phyloP scores from a whole-genome alignment of 2,888 invertebrate genomes.

The Drosophila subquinaria region DNA sequence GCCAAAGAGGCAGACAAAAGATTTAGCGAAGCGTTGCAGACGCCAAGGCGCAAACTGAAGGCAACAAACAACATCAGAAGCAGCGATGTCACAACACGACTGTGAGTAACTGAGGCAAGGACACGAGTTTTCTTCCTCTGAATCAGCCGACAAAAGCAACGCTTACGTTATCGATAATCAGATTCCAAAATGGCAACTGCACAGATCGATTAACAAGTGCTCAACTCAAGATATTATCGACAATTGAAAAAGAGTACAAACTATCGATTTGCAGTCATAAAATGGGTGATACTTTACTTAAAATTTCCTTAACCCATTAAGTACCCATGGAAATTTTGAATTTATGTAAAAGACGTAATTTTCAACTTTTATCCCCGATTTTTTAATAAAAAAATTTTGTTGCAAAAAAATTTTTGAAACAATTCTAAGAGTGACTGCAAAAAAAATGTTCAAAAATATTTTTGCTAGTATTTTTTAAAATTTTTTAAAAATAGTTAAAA shows the following conservation, averaged over 20 bases:
- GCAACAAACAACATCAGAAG: constrained; percentile 7
- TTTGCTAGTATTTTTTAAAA: no score
- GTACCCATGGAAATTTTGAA: no score
- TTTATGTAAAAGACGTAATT: no score
- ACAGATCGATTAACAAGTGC: not conserved
- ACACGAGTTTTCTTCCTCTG: constrained; percentile 8
- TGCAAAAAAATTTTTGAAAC: no score
- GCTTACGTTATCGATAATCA: constrained; percentile 29
- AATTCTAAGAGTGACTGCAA: no score
- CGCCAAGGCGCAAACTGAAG: constrained; percentile 36
- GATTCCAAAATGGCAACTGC: not conserved
- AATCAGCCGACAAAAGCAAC: constrained; percentile 29
- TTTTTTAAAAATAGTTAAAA: no score
- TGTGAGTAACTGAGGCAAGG: constrained; percentile 13
- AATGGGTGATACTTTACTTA: no score
- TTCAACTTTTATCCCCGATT: no score
- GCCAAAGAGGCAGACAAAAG: constrained; percentile 60
- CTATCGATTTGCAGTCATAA: not conserved
- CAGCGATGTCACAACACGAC: constrained; percentile 25
- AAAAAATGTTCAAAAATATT: no score
- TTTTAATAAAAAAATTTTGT: no score
- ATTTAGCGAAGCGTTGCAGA: constrained; percentile 54
- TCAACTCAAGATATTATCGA: constrained; percentile 24
- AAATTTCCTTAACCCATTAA: no score
- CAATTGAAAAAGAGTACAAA: not conserved